Percentiles rank a stretch among this genome's conserved stretches.
Evolutionary conservation across 2,888 invertebrate species (phyloP).

Genomic region (Cantharis lateralis): DNA sequence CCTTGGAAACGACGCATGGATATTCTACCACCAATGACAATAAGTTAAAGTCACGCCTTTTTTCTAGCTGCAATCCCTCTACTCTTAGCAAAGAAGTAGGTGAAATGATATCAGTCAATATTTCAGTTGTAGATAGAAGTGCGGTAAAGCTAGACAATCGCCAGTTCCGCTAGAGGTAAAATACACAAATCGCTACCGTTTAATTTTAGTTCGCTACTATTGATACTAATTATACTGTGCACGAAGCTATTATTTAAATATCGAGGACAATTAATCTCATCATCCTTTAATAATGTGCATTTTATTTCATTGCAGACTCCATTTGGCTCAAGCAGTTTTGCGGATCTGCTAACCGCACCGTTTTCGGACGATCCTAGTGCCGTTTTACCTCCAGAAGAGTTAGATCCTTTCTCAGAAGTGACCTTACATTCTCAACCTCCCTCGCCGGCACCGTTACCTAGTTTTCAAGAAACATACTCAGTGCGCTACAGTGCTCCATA

Average conservation of each 20-base stretch:
- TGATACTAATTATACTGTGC: conserved; percentile 36
- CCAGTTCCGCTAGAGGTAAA: conserved; percentile 17
- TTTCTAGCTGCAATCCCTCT: conserved; percentile 39
- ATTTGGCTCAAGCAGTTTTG: conserved; percentile 78
- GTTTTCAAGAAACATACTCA: conserved; percentile 88
- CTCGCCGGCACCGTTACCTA: conserved; percentile 69
- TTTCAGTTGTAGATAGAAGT: conserved; percentile 37
- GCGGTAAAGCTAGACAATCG: conserved; percentile 15
- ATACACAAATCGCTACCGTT: conserved; percentile 21
- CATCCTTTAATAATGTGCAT: conserved; percentile 5
- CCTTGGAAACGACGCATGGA: conserved; percentile 44
- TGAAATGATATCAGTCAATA: conserved; percentile 42
- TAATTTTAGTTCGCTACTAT: conserved; percentile 38
- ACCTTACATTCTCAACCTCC: conserved; percentile 54
- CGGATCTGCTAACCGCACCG: conserved; percentile 75
- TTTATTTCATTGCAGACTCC: conserved; percentile 68
- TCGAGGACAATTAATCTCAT: conserved; percentile 33
- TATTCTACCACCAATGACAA: conserved; percentile 43
- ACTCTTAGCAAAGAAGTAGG: conserved; percentile 36
- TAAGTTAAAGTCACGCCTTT: conserved; percentile 42
- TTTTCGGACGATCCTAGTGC: conserved; percentile 74
- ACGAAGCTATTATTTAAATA: conserved; percentile 33
- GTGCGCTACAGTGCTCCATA: conserved; percentile 72
- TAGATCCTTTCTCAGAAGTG: conserved; percentile 76
- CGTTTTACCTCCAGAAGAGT: conserved; percentile 67